Evolutionary conservation across 2,113 vertebrate genomes (phyloP), one percentile per base, ranked within the genome.

Genomic region (Chloroceryle aenea): DNA sequence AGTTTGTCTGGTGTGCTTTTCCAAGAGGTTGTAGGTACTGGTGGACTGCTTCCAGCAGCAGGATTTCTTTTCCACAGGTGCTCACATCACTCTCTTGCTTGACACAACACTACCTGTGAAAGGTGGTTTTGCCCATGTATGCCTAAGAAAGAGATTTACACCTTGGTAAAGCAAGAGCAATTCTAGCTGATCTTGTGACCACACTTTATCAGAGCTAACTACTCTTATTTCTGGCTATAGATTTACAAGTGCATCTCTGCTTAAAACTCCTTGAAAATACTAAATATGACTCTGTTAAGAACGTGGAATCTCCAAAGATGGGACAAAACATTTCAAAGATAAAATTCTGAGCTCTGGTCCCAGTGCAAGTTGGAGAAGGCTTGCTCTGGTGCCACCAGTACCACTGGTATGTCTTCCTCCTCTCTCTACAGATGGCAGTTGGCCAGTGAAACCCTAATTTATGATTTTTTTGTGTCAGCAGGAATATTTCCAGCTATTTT

Each of bases 111-210:
- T 38, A 29, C 18, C 29, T 50, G 14, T 1, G 1, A 48, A 83
- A 11, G 21, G 0, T 2, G 0, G 5, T 59, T 63, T 55, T 50
- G 14, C 9, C 23, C 12, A 1, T 3, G 2, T n/a, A 10, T 14
- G 10, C 43, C 63, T 64, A 16, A 62, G 52, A 59, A 47, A 23
- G 3, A 29, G 16, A 26, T 29, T 56, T 63, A 38, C 6, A 15
- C 29, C 20, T 21, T 27, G 22, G 30, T 42, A 72, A 20, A 17
- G 34, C 29, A 38, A 3, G 4, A 47, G 22, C 40, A 38, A 40
- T 34, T 15, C 56, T 74, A 30, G 30, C 48, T 36, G 43, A 3
- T 68, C 3, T 1, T 48, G n/a, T 72, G 64, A 42, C 42, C 42
- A 2, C 18, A 12, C 10, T 79, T 72, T 17, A 34, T 36, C 12